Base-by-base conservation (phyloP, 2,113 vertebrate species). In the Percopsis transmontana region DNA sequence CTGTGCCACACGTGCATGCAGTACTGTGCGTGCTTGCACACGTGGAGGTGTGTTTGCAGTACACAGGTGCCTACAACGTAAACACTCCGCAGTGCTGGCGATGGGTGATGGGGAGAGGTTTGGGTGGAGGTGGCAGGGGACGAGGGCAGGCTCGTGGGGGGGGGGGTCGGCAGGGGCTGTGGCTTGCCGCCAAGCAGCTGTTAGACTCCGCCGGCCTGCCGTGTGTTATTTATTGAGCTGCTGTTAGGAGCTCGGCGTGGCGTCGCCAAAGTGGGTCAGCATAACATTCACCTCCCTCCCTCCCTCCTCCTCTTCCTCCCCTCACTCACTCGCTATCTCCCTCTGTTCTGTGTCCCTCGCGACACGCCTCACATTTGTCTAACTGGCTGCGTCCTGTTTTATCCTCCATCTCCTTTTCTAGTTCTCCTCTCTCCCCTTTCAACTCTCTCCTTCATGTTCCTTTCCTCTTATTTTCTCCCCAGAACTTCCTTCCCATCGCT, bases 181-280 rank as follows among this genome's bases (percentile, higher is more conserved):
- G 63, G 64, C 54, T 66, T 80, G 81, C 78, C 88, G 87, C 81
- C 73, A 73, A 77, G 83, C 90, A 90, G 90, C 89, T 90, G 87
- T 78, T 88, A 67, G 77, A 61, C 84, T 88, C 66, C 74, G 78
- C 86, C 78, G 82, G 85, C 74, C 81, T 74, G 81, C 75, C 41
- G 68, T 53, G 87, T 81, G 84, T 90, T 93, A 91, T 92, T 92
- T 92, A 91, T 88, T 90, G 81, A 90, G 68, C 86, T 70, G 56
- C 70, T 90, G 81, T 87, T 83, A 75, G 71, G 63, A 87, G 89
- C 90, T 84, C 87, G 84, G 89, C 62, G 11, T 87, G 91, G 64
- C 59, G 72, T 81, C 88, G 79, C 80, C 76, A 89, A 93, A 92
- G 82, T 91, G 87, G 91, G 89, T 92, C 92, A 92, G 82, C 80